phyloP scores from a whole-genome alignment of 2,797 vertebrate species.

The Onychomys leucogaster region DNA sequence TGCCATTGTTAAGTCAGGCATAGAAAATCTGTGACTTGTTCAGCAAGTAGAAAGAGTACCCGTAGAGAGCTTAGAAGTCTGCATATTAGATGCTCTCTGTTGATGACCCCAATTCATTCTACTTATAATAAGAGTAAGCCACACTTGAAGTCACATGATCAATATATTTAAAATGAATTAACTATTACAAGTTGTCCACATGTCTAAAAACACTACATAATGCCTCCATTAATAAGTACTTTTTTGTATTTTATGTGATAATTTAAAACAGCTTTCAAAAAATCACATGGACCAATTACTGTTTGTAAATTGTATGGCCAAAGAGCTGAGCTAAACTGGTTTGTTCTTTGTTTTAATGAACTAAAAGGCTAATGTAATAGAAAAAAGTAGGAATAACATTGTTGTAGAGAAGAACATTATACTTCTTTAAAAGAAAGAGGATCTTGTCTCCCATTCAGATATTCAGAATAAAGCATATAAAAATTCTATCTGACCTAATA shows the following conservation, averaged over 20 bases:
- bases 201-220: neutral
- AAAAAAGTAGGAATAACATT: neutral
- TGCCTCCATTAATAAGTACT: neutral
- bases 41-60: neutral
- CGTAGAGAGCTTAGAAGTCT: neutral
- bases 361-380: neutral
- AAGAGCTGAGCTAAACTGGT: neutral
- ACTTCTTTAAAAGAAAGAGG: neutral
- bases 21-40: conserved; percentile 7
- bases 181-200: neutral
- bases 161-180: neutral
- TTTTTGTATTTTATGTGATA: neutral
- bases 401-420: neutral
- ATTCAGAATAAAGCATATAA: neutral
- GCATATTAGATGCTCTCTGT: neutral
- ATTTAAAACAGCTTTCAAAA: neutral
- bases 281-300: neutral
- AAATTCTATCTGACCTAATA: neutral
- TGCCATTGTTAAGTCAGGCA: conserved; percentile 7
- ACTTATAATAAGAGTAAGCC: neutral
- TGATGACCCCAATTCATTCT: neutral
- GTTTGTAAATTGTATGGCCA: neutral
- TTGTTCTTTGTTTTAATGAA: neutral
- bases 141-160: neutral
- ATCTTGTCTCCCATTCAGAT: neutral